phyloP scores from a whole-genome alignment of 2,888 invertebrate genomes.

The Platerodrilus igneus region DNA sequence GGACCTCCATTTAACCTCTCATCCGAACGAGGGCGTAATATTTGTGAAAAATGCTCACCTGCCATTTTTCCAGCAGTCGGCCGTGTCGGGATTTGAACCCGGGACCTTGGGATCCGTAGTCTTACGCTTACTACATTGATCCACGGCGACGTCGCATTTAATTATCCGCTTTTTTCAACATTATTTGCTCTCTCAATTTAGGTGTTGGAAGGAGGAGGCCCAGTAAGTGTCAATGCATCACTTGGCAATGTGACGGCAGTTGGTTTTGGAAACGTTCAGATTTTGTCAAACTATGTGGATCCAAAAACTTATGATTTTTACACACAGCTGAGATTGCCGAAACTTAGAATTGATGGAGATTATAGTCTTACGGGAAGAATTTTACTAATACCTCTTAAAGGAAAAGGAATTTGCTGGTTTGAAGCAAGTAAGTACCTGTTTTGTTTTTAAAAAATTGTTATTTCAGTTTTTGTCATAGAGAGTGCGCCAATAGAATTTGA shows the following conservation, averaged over 20 bases:
- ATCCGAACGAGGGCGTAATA: no score
- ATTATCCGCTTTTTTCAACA: no score
- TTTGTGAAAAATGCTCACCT: no score
- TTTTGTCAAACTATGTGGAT: conserved; percentile 63
- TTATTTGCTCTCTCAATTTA: conserved; percentile 29
- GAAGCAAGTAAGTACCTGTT: conserved; percentile 63
- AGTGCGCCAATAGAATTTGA: no score
- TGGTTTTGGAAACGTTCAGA: conserved; percentile 60
- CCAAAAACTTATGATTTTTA: conserved; percentile 64
- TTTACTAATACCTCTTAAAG: conserved; percentile 64
- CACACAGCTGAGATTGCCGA: conserved; percentile 60
- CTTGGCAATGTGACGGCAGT: conserved; percentile 60
- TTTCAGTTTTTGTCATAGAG: no score
- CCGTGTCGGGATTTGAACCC: no score
- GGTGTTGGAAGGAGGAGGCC: conserved; percentile 63
- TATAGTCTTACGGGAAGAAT: conserved; percentile 65
- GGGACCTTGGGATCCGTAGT: no score
- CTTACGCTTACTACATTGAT: no score
- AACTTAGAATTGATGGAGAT: conserved; percentile 62
- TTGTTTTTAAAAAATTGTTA: no score
- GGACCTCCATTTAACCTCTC: no score
- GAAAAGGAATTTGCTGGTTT: conserved; percentile 64
- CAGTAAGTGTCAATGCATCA: conserved; percentile 65
- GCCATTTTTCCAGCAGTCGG: no score
- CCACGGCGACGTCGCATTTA: no score